Evolutionary conservation across 2,113 vertebrate genomes (phyloP).

Genomic region (Acanthochromis polyacanthus): DNA sequence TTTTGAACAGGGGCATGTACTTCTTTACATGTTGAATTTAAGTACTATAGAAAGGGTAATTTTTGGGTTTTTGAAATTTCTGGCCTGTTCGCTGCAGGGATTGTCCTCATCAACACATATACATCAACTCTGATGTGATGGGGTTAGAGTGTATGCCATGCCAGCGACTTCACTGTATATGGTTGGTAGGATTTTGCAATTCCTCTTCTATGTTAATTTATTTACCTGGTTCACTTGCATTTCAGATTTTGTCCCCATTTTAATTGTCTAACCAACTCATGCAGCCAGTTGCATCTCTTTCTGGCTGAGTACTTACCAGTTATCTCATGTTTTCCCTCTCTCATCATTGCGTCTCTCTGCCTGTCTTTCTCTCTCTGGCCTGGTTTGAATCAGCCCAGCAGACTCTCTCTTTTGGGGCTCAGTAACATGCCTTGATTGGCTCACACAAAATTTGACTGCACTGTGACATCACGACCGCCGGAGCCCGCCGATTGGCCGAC

Average conservation of each 20-base stretch:
- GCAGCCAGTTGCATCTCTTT: not conserved
- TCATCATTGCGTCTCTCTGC: slow-evolving; percentile 26
- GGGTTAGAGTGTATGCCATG: not conserved
- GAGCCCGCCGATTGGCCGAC: slow-evolving; percentile 71
- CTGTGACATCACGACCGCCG: slow-evolving; percentile 78
- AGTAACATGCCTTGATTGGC: slow-evolving; percentile 82
- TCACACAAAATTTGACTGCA: slow-evolving; percentile 81
- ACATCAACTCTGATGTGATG: not conserved
- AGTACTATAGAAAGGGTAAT: not conserved
- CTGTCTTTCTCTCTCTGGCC: slow-evolving; percentile 67
- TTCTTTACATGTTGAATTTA: not conserved
- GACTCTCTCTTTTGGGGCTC: slow-evolving; percentile 72
- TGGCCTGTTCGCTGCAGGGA: no score
- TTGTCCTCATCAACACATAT: no score
- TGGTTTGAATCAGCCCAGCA: slow-evolving; percentile 79
- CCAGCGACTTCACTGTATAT: not conserved
- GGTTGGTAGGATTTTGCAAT: not conserved
- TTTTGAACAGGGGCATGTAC: not conserved
- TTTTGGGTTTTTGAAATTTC: not conserved
- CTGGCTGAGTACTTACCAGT: slow-evolving; percentile 7
- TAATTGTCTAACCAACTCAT: not conserved
- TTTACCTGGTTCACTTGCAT: not conserved
- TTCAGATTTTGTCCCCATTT: not conserved
- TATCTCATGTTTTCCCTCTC: slow-evolving; percentile 38
- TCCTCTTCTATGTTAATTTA: no score